Base-by-base conservation (phyloP, 2,888 invertebrate species). In the Megamerina dolium region DNA sequence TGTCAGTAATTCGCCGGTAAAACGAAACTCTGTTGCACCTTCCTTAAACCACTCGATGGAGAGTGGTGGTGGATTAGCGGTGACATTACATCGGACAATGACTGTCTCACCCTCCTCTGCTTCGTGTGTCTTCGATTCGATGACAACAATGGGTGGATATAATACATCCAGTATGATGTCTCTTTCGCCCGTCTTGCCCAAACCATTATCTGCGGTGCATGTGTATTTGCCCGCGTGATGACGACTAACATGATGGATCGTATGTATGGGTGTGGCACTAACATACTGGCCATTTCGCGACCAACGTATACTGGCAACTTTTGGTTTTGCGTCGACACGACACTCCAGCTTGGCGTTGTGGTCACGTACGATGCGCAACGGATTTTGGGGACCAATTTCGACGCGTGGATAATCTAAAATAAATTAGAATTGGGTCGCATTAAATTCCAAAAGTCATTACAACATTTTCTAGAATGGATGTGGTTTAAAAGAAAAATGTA, bases 221-320 rank as follows among this genome's bases (percentile, higher is more conserved):
- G 85, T 84, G 66, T 92, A 92, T 55, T 83, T 87, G 17, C 92
- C 92, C n/a, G 88, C 85, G 62, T 92, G 91, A 63, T 87, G 84
- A 2, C 83, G 77, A 36, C 84, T 83, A 10, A 91, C 89, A 23
- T 83, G 78, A 44, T 83, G 83, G 43, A 91, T 82, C 5, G 81
- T 79, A 68, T 91, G 85, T 23, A 79, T 80, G 66, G 87, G 82
- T 16, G 82, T 80, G 43, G 85, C 83, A 49, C 87, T 88, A 48
- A 93, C 83, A 63, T 87, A 86, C 57, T 87, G 84, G 3, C 87
- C 88, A 61, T 87, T 85, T 50, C 88, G 78, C 46, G 84, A 83
- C 95, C 95, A 95, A 49, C 84, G 78, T 1, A 95, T 86, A 53
- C 79, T 82, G 53, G 77, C 80, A 0, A 91, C 91, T 64, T 81